phyloP scores from a whole-genome alignment of 2,797 vertebrate species.

The Micromesistius poutassou region DNA sequence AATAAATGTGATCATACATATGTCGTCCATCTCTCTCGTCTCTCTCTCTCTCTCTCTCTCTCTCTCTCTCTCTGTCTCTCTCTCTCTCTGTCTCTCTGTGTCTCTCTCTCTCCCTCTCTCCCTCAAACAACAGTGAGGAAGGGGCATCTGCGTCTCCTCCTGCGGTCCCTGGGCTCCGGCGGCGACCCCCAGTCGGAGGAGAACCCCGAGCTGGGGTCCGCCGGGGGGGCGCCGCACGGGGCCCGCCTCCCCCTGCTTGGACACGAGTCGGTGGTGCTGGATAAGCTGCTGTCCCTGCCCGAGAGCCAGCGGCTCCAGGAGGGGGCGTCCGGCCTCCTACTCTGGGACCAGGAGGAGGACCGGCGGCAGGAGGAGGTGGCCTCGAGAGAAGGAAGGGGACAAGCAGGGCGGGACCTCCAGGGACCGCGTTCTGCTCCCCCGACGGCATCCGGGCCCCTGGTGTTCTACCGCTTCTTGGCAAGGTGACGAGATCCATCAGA shows the following conservation, averaged over 20 bases:
- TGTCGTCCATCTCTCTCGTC: too few relatives aligned
- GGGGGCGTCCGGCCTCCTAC: constrained; percentile 24
- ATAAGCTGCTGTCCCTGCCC: constrained; percentile 71
- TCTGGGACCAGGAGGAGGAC: constrained; percentile 53
- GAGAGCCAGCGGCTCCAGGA: constrained; percentile 60
- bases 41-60: too few relatives aligned
- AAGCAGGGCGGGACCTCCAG: neutral
- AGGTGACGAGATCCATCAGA: constrained; percentile 26
- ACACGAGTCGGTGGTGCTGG: constrained; percentile 75
- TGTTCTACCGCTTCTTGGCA: constrained; percentile 12
- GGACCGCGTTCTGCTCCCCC: constrained; percentile 26
- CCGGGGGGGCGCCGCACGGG: constrained; percentile 21
- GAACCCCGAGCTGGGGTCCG: constrained; percentile 58
- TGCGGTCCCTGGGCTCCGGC: constrained; percentile 68
- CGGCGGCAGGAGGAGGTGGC: neutral
- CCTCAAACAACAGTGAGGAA: constrained; percentile 49
- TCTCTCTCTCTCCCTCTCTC: neutral
- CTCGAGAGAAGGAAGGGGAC: neutral
- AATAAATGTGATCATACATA: too few relatives aligned
- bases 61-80: too few relatives aligned
- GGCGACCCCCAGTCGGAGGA: constrained; percentile 60
- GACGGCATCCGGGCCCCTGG: constrained; percentile 5
- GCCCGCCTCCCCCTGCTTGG: constrained; percentile 61
- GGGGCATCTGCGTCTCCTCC: constrained; percentile 73
- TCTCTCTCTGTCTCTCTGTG: too few relatives aligned